A percentile compares a stretch with the other conserved stretches of the same genome.
Conservation (phyloP, 2,888 invertebrate species). For the Bellardia bayeri region DNA sequence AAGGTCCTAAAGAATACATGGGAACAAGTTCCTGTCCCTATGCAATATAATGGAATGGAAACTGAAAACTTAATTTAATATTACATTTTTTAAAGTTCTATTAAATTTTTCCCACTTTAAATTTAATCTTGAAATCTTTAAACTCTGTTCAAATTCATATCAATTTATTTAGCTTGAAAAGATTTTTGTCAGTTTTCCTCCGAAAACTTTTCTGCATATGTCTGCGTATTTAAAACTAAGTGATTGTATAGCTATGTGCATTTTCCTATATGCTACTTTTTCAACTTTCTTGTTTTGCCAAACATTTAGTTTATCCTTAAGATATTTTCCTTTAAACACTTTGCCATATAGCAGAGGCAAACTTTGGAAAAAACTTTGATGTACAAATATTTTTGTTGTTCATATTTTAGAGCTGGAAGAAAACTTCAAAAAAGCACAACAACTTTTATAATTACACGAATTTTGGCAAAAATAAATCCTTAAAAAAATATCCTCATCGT, state of each 20-base stretch:
- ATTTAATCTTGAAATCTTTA: slow-evolving; percentile 13
- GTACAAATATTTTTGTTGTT: slow-evolving; percentile 14
- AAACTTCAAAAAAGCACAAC: slow-evolving; percentile 72
- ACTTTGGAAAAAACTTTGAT: slow-evolving; percentile 47
- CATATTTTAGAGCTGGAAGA: slow-evolving; percentile 33
- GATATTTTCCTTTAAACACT: slow-evolving; percentile 68
- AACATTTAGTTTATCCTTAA: slow-evolving; percentile 67
- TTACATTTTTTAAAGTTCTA: not conserved
- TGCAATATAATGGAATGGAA: too few species aligned
- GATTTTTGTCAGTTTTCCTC: slow-evolving; percentile 45
- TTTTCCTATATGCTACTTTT: slow-evolving; percentile 46
- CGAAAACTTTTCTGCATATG: slow-evolving; percentile 57
- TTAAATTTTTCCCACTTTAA: not conserved
- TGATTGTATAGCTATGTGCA: slow-evolving; percentile 32
- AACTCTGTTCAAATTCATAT: slow-evolving; percentile 15
- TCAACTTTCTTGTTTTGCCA: slow-evolving; percentile 46
- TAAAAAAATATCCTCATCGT: slow-evolving; percentile 67
- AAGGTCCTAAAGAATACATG: too few species aligned
- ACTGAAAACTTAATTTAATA: too few species aligned
- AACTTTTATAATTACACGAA: slow-evolving; percentile 82
- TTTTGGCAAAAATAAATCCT: slow-evolving; percentile 75
- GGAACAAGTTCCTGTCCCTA: too few species aligned
- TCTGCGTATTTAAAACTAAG: slow-evolving; percentile 34
- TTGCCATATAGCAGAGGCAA: slow-evolving; percentile 51
- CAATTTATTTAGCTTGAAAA: slow-evolving; percentile 42